Evolutionary conservation across 1,140 invertebrate genomes (phyloP).

Genomic region (Drosophila sp.): DNA sequence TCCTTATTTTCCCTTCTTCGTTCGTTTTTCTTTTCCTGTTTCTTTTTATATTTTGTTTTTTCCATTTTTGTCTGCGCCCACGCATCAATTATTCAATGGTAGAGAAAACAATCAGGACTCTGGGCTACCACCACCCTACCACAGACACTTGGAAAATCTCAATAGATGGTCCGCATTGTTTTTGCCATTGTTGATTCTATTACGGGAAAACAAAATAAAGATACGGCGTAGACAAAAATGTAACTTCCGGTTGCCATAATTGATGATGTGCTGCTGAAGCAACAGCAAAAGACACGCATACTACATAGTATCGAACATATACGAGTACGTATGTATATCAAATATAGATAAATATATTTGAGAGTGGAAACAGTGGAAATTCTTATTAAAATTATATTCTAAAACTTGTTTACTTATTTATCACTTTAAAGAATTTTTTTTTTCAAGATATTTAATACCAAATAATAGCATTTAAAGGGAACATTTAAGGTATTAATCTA

Average conservation of each 20-base stretch:
- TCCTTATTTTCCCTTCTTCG: background rate
- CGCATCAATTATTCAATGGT: conserved; percentile 63
- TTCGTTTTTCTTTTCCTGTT: conserved; percentile 41
- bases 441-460: too few species aligned
- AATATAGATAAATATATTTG: background rate
- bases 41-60: conserved; percentile 29
- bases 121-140: background rate
- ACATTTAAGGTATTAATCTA: too few species aligned
- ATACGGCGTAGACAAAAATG: conserved; percentile 61
- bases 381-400: background rate
- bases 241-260: conserved; percentile 73
- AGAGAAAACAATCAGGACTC: conserved; percentile 40
- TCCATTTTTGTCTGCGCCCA: conserved; percentile 37
- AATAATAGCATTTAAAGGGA: too few species aligned
- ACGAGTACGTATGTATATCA: background rate
- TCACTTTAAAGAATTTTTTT: too few species aligned
- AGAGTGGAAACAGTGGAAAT: background rate
- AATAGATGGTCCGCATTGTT: conserved; percentile 31
- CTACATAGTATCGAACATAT: conserved; percentile 7
- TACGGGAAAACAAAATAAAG: conserved; percentile 63
- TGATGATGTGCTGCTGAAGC: conserved; percentile 63
- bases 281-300: conserved; percentile 17
- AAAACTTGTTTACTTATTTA: too few species aligned
- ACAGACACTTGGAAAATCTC: conserved; percentile 33
- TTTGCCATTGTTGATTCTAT: conserved; percentile 35